These are phyloP conservation scores for Aptenodytes patagonicus DNA, from an alignment of 2,113 vertebrate genomes.

Conservation along the genomic window DNA sequence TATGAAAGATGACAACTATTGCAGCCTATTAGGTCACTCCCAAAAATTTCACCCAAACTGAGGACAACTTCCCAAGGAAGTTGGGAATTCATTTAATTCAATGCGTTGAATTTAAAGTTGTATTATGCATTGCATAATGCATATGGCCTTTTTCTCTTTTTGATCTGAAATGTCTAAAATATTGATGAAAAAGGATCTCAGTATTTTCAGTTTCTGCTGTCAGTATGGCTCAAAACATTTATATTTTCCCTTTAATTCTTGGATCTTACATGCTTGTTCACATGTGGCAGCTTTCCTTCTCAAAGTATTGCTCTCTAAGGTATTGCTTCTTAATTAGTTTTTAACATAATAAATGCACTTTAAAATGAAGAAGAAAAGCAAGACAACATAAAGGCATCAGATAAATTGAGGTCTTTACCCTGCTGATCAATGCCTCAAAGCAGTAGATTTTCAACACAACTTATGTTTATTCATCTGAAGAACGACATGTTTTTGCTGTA, in stretches of 20 bases:
- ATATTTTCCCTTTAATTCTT: neutral
- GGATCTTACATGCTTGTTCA: neutral
- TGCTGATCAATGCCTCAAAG: neutral
- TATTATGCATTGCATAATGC: neutral
- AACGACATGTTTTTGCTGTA: neutral
- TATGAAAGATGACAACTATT: neutral
- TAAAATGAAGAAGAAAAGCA: neutral
- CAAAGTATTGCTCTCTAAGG: neutral
- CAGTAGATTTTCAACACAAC: neutral
- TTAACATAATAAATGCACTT: neutral
- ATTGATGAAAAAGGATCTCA: neutral
- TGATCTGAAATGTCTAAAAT: neutral
- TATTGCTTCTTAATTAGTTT: neutral
- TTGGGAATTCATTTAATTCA: too few relatives aligned
- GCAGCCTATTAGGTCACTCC: neutral
- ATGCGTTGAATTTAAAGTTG: neutral
- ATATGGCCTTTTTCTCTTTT: neutral
- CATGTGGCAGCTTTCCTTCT: neutral
- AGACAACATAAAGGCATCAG: constrained; percentile 2
- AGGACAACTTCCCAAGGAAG: neutral
- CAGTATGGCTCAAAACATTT: neutral
- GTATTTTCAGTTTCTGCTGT: neutral
- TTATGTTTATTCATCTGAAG: neutral
- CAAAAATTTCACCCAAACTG: neutral
- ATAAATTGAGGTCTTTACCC: neutral